These are phyloP conservation scores for Hippocampus kuda DNA, from an alignment of 2,797 vertebrate genomes.

Conservation along the genomic window DNA sequence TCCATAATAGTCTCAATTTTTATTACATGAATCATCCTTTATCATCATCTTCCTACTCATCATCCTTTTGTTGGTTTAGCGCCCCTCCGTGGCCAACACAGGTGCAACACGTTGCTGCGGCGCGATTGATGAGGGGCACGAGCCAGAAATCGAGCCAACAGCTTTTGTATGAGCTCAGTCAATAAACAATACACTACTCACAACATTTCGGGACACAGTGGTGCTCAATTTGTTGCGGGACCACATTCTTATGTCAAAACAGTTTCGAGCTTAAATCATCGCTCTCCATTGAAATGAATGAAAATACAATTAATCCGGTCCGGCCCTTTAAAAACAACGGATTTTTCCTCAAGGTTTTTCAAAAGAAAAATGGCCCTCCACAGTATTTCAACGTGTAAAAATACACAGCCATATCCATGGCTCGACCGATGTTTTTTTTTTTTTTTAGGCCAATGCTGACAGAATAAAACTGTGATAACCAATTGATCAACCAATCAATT, in stretches of 20 bases:
- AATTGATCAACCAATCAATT: too few relatives aligned
- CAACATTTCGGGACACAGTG: neutral
- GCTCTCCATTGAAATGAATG: neutral
- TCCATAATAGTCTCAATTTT: constrained; percentile 27
- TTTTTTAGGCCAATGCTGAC: too few relatives aligned
- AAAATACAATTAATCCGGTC: neutral
- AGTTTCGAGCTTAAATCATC: neutral
- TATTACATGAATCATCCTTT: constrained; percentile 48
- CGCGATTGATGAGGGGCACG: constrained; percentile 11
- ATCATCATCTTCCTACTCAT: constrained; percentile 27
- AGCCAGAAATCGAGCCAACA: constrained; percentile 44
- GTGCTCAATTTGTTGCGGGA: neutral
- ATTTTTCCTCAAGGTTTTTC: too few relatives aligned
- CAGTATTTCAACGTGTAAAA: too few relatives aligned
- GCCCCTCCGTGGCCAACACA: constrained; percentile 44
- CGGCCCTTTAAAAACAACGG: neutral
- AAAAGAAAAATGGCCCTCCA: too few relatives aligned
- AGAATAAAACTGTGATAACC: too few relatives aligned
- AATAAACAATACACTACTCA: constrained; percentile 32
- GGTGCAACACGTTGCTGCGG: constrained; percentile 13
- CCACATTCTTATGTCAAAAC: neutral
- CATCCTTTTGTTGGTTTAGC: constrained; percentile 22
- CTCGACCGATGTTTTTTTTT: too few relatives aligned
- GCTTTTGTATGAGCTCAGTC: constrained; percentile 30
- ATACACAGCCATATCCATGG: too few relatives aligned